Percentiles rank a stretch among this genome's conserved stretches.
These are phyloP conservation scores for Caretta caretta DNA, from an alignment of 2,113 vertebrate species.

Conservation along the genomic window DNA sequence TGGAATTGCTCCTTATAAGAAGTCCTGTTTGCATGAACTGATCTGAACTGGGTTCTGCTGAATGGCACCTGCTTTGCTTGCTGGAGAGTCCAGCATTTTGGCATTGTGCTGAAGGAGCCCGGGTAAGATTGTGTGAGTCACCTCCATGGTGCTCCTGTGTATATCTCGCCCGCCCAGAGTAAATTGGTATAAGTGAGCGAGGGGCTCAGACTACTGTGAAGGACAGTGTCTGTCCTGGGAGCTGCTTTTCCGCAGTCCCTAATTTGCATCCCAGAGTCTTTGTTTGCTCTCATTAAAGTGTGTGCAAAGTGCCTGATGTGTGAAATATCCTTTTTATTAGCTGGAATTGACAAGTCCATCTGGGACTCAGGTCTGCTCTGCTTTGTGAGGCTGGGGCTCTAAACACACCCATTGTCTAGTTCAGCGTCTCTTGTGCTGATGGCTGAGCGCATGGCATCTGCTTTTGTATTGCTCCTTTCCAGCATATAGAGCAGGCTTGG, in stretches of 20 bases:
- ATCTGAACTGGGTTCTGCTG: not conserved
- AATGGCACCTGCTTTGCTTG: not conserved
- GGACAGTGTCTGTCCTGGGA: not conserved
- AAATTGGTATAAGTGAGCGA: not conserved
- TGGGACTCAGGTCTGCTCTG: not conserved
- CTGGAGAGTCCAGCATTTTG: not conserved
- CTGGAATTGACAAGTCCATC: conserved; percentile 3
- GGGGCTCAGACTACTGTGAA: not conserved
- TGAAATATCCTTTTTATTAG: conserved; percentile 56
- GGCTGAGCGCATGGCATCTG: accelerated
- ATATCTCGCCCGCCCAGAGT: not conserved
- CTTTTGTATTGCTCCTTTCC: accelerated
- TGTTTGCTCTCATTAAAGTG: conserved; percentile 47
- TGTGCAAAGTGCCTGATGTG: conserved; percentile 26
- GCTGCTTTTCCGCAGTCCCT: not conserved
- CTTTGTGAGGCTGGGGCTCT: not conserved
- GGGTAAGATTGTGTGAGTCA: accelerated
- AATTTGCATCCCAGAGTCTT: not conserved
- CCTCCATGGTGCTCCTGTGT: not conserved
- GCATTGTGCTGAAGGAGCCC: not conserved
- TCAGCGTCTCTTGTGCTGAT: accelerated
- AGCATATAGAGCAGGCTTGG: not conserved
- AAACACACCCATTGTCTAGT: not conserved
- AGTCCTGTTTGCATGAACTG: not conserved
- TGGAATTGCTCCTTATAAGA: not conserved